Conservation (phyloP, 2,888 invertebrate species). For the Caenorhabditis sulstoni region DNA sequence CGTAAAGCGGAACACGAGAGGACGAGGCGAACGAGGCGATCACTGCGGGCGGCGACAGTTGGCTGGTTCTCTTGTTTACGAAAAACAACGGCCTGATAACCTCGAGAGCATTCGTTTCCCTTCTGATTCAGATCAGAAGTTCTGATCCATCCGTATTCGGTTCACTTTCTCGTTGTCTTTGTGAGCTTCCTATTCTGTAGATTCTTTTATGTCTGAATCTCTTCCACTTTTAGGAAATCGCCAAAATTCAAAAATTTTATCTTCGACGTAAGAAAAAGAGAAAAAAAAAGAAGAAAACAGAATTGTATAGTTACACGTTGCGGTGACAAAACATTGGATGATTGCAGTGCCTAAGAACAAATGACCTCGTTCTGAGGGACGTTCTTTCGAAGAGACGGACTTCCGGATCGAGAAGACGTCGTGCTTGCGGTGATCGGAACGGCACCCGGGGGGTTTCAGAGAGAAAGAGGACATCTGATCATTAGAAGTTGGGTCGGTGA, state of each 20-base stretch:
- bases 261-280: background rate
- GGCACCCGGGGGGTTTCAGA: background rate
- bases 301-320: slow-evolving; percentile 60
- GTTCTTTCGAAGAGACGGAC: background rate
- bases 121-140: no score
- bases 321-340: slow-evolving; percentile 58
- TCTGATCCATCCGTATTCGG: no score
- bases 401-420: background rate
- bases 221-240: no score
- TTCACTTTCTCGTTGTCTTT: no score
- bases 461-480: background rate
- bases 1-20: no score
- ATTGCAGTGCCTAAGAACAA: slow-evolving; percentile 59
- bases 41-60: no score
- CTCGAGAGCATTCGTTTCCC: no score
- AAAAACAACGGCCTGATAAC: no score
- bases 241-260: background rate
- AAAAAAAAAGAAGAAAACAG: slow-evolving; percentile 29
- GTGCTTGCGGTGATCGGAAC: background rate
- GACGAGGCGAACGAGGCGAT: no score
- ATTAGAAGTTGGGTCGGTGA: slow-evolving; percentile 14
- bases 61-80: no score
- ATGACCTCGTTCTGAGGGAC: slow-evolving; percentile 23
- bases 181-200: no score
- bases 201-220: no score